Conservation (phyloP, 2,113 vertebrate genomes). For the Chionomys nivalis region DNA sequence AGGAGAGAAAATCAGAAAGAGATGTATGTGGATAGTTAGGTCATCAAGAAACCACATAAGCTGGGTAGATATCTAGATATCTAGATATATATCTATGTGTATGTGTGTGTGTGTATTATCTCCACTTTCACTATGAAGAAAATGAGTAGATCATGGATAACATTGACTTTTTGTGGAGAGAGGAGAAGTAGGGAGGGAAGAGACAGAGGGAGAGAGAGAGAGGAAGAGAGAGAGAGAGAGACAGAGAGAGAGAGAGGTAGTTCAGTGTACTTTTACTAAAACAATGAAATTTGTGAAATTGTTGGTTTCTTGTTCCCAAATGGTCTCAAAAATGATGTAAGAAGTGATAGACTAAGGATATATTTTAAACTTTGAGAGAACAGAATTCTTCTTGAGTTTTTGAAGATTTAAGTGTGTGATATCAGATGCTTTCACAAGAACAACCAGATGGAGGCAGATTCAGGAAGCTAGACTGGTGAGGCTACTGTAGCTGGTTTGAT, state of each 20-base stretch:
- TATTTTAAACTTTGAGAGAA: background rate
- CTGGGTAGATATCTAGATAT: no score
- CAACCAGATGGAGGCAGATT: background rate
- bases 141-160: background rate
- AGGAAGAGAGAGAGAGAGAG: background rate
- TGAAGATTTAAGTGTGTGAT: background rate
- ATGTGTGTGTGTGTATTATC: no score
- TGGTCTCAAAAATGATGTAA: background rate
- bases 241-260: rapidly evolving
- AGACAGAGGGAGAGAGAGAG: background rate
- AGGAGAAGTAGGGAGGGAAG: background rate
- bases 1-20: background rate
- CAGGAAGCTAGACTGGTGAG: background rate
- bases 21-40: background rate
- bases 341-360: background rate
- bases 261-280: background rate
- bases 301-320: background rate
- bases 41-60: background rate
- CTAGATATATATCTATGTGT: no score
- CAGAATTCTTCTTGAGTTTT: background rate
- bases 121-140: background rate
- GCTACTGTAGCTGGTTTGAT: background rate
- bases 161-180: background rate
- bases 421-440: background rate
- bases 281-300: background rate